These are phyloP conservation scores for Urocynchramus pylzowi DNA, from an alignment of 2,113 vertebrate species.

Conservation along the genomic window DNA sequence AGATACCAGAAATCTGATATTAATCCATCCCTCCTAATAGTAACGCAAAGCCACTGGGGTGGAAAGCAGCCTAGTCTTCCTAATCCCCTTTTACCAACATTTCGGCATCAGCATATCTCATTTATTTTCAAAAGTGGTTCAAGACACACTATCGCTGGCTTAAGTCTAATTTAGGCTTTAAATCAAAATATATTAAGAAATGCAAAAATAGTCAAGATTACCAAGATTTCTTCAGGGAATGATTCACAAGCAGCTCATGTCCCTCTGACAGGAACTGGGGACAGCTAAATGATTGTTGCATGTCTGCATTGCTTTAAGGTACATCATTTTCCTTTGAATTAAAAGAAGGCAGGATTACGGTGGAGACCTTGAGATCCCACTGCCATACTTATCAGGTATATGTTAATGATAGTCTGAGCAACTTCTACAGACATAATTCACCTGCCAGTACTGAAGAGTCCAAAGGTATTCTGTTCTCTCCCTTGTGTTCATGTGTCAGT, in stretches of 20 bases:
- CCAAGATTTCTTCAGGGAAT: constrained; percentile 26
- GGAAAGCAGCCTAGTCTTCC: constrained; percentile 69
- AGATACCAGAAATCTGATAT: constrained; percentile 80
- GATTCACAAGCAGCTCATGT: constrained; percentile 40
- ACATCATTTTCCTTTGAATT: constrained; percentile 45
- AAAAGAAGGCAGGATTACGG: constrained; percentile 21
- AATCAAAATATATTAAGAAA: constrained; percentile 53
- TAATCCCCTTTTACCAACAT: constrained; percentile 70
- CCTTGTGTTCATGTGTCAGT: not conserved
- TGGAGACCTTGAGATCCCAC: constrained; percentile 34
- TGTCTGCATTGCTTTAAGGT: constrained; percentile 21
- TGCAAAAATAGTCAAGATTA: constrained; percentile 42
- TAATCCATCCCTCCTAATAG: constrained; percentile 78
- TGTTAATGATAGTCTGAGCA: constrained; percentile 10
- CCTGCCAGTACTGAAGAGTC: not conserved
- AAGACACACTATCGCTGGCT: constrained; percentile 30
- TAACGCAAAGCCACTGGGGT: constrained; percentile 37
- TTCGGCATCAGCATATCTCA: constrained; percentile 57
- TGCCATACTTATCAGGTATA: constrained; percentile 19
- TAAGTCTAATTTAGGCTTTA: constrained; percentile 67
- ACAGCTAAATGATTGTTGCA: constrained; percentile 20
- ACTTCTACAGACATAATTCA: constrained; percentile 29
- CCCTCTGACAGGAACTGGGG: not conserved
- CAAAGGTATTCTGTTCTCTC: not conserved
- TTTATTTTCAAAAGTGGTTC: constrained; percentile 66